Evolutionary conservation across 2,113 vertebrate genomes (phyloP).

Genomic region (Sturnus vulgaris): DNA sequence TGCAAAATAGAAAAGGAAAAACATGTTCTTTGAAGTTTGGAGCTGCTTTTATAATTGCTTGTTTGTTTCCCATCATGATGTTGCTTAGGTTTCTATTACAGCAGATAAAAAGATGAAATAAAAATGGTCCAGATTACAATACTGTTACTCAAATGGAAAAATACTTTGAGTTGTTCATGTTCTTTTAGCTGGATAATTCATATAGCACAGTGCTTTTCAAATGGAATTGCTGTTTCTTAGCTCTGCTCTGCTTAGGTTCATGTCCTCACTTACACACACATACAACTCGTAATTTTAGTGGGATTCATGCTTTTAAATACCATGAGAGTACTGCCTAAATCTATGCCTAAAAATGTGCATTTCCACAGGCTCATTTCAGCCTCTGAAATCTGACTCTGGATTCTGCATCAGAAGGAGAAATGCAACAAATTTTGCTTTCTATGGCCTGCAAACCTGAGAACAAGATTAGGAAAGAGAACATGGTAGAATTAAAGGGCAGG

Average conservation of each 20-base stretch:
- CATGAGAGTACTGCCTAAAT: background rate
- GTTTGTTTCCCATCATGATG: background rate
- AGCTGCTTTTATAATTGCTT: background rate
- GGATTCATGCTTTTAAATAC: background rate
- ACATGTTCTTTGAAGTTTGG: background rate
- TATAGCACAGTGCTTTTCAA: background rate
- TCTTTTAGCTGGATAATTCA: background rate
- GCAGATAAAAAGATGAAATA: background rate
- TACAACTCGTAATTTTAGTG: background rate
- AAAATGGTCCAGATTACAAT: background rate
- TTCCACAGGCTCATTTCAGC: background rate
- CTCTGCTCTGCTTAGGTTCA: background rate
- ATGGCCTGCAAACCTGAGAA: background rate
- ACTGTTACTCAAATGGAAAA: background rate
- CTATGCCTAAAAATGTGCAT: background rate
- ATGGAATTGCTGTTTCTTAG: background rate
- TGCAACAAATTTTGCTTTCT: background rate
- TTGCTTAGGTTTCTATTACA: background rate
- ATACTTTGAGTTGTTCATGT: background rate
- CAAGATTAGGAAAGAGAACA: background rate
- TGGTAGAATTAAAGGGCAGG: background rate
- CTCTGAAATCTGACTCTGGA: background rate
- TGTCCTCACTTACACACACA: background rate
- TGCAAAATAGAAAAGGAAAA: background rate
- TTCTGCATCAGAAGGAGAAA: background rate